Evolutionary conservation across 2,113 vertebrate genomes (phyloP).

Genomic region (Trochalopteron elliotii): DNA sequence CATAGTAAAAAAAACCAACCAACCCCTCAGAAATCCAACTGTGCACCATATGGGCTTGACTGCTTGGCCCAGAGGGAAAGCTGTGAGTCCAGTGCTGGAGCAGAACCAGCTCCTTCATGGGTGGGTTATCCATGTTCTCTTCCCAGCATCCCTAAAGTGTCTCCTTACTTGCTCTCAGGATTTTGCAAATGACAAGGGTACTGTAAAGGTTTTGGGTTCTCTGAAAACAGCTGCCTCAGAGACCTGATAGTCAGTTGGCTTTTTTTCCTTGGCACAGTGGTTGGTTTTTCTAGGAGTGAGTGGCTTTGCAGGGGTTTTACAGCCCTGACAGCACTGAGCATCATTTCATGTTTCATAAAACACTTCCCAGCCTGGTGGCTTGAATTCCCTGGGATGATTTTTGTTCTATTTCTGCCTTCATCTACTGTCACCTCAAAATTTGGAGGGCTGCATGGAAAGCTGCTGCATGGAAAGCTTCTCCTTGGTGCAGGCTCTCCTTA

Average conservation of each 20-base stretch:
- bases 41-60: neutral
- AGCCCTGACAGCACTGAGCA: neutral
- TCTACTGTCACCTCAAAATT: neutral
- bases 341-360: neutral
- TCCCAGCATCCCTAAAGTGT: neutral
- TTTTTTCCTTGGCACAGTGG: neutral
- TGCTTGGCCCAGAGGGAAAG: neutral
- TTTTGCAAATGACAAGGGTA: neutral
- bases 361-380: neutral
- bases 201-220: neutral
- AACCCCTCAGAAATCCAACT: neutral
- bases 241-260: neutral
- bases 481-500: neutral
- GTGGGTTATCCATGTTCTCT: neutral
- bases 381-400: neutral
- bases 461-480: neutral
- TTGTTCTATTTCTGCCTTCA: neutral
- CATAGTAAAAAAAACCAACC: neutral
- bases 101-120: neutral
- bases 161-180: neutral
- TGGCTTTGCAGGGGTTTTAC: neutral
- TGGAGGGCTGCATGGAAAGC: neutral
- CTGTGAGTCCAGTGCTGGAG: neutral
- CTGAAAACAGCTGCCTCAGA: neutral
- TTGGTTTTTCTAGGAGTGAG: neutral